These are phyloP conservation scores for Eupithecia subfuscata DNA, from an alignment of 2,888 invertebrate species.

Conservation along the genomic window DNA sequence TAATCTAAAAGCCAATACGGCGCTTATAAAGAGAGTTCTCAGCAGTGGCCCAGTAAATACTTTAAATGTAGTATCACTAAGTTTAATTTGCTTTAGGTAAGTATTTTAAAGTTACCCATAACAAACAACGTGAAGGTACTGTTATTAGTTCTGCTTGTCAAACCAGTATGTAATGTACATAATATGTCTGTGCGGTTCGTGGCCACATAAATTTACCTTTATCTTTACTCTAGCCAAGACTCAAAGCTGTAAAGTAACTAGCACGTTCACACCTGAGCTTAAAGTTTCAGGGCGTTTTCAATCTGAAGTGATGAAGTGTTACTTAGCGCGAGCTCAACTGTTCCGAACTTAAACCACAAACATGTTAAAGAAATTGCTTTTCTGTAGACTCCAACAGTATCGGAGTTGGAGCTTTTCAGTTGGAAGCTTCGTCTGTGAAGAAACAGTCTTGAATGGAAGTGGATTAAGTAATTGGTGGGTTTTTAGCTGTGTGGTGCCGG, in stretches of 20 bases:
- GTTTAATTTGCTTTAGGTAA: no score
- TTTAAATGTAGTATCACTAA: no score
- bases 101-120: no score
- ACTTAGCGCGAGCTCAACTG: constrained; percentile 5
- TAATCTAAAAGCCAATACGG: no score
- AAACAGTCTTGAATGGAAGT: neutral
- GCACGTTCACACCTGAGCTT: constrained; percentile 24
- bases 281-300: constrained; percentile 7
- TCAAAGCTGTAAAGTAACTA: constrained; percentile 15
- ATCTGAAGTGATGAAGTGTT: constrained; percentile 14
- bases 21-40: no score
- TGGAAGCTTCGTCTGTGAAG: neutral
- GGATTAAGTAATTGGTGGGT: neutral
- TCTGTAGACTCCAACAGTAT: neutral
- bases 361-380: constrained; percentile 12
- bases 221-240: constrained; percentile 11
- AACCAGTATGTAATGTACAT: no score
- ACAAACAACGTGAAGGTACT: no score
- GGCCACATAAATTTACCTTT: neutral
- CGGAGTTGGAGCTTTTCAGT: constrained; percentile 3
- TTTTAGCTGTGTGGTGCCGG: no score
- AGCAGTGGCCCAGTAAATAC: no score
- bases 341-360: neutral
- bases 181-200: no score
- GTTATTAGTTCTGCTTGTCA: no score